These are phyloP conservation scores for Thunnus thynnus DNA, from an alignment of 2,113 vertebrate species.

Conservation along the genomic window DNA sequence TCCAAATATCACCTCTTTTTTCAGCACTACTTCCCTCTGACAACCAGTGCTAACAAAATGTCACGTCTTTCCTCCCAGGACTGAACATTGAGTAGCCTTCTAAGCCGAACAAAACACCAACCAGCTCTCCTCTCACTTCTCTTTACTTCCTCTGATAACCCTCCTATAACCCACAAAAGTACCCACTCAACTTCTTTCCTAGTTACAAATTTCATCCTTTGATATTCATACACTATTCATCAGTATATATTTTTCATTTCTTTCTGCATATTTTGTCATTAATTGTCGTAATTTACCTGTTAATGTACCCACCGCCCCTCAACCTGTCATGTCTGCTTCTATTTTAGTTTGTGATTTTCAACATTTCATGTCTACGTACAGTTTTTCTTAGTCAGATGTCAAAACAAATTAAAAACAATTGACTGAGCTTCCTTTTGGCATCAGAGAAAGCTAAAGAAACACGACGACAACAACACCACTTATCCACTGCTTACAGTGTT, in stretches of 20 bases:
- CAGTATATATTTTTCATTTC: not conserved
- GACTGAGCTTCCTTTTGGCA: conserved; percentile 2
- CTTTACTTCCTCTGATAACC: conserved; percentile 6
- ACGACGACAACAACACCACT: not conserved
- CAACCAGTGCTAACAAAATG: conserved; percentile 35
- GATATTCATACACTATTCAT: not conserved
- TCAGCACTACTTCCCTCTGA: conserved; percentile 32
- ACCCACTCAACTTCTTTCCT: not conserved
- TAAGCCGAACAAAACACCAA: conserved; percentile 21
- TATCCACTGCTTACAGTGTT: conserved; percentile 35
- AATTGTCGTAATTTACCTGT: not conserved
- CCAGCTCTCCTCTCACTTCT: not conserved
- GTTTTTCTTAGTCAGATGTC: not conserved
- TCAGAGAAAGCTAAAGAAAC: conserved; percentile 12
- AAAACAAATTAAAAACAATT: not conserved
- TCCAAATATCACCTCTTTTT: conserved; percentile 36
- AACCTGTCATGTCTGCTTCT: not conserved
- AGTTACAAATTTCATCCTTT: not conserved
- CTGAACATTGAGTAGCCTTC: not conserved
- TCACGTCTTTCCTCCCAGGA: conserved; percentile 18
- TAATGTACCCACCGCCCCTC: not conserved
- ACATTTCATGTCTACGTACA: not conserved
- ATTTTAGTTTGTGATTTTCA: not conserved
- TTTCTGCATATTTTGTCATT: not conserved
- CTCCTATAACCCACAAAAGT: not conserved